Percentiles rank a stretch among this genome's conserved stretches.
phyloP scores from a whole-genome alignment of 1,140 invertebrate genomes.

The Copidosoma floridanum region DNA sequence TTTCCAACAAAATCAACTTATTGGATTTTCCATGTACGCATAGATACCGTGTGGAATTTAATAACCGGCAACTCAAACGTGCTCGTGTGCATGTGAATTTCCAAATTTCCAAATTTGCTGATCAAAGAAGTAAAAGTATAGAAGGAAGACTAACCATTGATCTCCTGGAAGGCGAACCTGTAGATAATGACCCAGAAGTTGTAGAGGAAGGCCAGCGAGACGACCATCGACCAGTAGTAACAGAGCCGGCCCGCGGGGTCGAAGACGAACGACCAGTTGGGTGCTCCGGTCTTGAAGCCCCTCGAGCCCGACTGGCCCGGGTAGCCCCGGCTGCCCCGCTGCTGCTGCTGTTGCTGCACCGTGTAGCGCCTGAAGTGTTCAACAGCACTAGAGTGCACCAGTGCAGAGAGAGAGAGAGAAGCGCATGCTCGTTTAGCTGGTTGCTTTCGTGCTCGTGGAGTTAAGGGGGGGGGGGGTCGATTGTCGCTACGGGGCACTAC shows the following conservation, averaged over 20 bases:
- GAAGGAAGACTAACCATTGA: slow-evolving; percentile 67
- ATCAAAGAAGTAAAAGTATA: slow-evolving; percentile 27
- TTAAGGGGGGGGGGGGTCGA: too few relatives aligned
- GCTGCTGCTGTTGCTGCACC: slow-evolving; percentile 52
- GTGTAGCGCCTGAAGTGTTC: slow-evolving; percentile 46
- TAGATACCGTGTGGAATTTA: too few relatives aligned
- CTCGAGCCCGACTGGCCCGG: slow-evolving; percentile 48
- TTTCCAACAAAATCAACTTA: too few relatives aligned
- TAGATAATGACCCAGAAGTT: slow-evolving; percentile 99
- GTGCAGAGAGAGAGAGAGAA: too few relatives aligned
- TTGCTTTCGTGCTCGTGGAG: too few relatives aligned
- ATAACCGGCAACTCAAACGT: too few relatives aligned
- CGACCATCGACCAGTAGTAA: slow-evolving; percentile 96
- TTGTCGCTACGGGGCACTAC: too few relatives aligned
- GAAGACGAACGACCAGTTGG: slow-evolving; percentile 89
- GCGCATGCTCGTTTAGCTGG: too few relatives aligned
- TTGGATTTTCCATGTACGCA: too few relatives aligned
- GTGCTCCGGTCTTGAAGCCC: slow-evolving; percentile 58
- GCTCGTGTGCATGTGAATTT: too few relatives aligned
- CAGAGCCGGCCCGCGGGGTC: slow-evolving; percentile 87
- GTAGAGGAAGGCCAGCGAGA: slow-evolving; percentile 96
- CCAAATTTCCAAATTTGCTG: too few relatives aligned
- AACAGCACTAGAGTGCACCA: too few relatives aligned
- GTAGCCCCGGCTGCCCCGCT: slow-evolving; percentile 53
- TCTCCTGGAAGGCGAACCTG: slow-evolving; percentile 94